These are phyloP conservation scores for Cyanoliseus patagonus DNA, from an alignment of 2,113 vertebrate genomes.

Conservation along the genomic window DNA sequence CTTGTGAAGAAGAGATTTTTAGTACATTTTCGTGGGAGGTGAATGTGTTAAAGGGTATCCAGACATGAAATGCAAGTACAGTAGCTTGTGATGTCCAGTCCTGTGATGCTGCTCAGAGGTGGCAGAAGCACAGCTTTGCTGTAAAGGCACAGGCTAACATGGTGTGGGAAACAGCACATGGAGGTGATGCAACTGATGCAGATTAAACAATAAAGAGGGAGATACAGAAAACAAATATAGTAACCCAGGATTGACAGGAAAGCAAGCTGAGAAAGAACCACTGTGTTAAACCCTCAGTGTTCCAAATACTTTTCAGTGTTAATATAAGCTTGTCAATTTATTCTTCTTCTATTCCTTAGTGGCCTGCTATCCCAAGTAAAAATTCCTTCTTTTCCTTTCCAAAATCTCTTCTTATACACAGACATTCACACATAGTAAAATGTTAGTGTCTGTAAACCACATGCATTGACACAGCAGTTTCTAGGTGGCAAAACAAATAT, in stretches of 20 bases:
- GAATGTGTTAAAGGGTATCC: background rate
- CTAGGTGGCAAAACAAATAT: background rate
- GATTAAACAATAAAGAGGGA: background rate
- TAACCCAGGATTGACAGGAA: background rate
- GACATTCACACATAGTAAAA: background rate
- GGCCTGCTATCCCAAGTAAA: background rate
- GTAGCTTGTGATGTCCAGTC: background rate
- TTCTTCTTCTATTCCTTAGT: background rate
- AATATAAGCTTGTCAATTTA: background rate
- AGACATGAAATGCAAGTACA: background rate
- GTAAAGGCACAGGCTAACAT: background rate
- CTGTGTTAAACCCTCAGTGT: background rate
- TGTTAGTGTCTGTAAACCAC: background rate
- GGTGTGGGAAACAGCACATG: rapidly evolving
- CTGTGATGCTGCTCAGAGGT: rapidly evolving
- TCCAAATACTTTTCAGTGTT: background rate
- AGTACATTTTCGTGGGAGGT: background rate
- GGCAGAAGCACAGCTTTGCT: background rate
- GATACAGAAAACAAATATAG: background rate
- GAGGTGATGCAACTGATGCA: background rate
- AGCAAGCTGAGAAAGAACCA: background rate
- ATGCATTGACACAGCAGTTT: background rate
- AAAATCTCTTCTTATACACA: background rate
- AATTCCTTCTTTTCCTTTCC: background rate
- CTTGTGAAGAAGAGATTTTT: background rate